Base-by-base conservation (phyloP, 2,113 vertebrate species). In the Rhineura floridana region DNA sequence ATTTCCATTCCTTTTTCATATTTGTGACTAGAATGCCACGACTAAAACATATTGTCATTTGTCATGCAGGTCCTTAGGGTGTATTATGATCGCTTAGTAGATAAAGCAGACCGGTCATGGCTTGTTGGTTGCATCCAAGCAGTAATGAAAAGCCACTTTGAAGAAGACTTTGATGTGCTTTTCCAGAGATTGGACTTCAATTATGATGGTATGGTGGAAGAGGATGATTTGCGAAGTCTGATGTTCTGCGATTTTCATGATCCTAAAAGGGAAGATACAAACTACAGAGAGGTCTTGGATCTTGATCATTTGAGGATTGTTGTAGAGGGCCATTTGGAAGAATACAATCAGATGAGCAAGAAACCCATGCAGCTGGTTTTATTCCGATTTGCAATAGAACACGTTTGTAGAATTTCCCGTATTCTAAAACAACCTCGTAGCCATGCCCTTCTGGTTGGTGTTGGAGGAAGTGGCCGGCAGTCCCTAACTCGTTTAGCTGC, bases 181-280 rank as follows among this genome's bases (percentile, higher is more conserved):
- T 98, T 99, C 88, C 90, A 94, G 36, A 95, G 93, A 81, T 90
- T 99, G 87, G 98, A 98, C 92, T 97, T 97, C 78, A 95, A 98
- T 90, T 7, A 19, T 0, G 97, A 98, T 33, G 98, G 98, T 8
- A 25, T 52, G 2, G 98, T 99, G 28, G 97, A 96, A 7, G 98
- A 98, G 89, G 98, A 99, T 70, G 98, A 99, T 83, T 95, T 99
- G 33, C 97, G 96, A 83, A 98, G 98, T 89, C 96, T 99, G 83
- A 98, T 99, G 97, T 99, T 99, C 90, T 99, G 98, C 87, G 98
- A 98, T 92, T 99, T 99, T 89, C 97, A 98, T 6, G 98, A 99
- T 91, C 96, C 95, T 42, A 98, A 97, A 90, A 97, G 97, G 33
- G 97, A 98, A 7, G 98, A 98, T 87, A 97, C 94, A n/a, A 97